phyloP scores from a whole-genome alignment of 2,113 vertebrate species.

The Macrotis lagotis region DNA sequence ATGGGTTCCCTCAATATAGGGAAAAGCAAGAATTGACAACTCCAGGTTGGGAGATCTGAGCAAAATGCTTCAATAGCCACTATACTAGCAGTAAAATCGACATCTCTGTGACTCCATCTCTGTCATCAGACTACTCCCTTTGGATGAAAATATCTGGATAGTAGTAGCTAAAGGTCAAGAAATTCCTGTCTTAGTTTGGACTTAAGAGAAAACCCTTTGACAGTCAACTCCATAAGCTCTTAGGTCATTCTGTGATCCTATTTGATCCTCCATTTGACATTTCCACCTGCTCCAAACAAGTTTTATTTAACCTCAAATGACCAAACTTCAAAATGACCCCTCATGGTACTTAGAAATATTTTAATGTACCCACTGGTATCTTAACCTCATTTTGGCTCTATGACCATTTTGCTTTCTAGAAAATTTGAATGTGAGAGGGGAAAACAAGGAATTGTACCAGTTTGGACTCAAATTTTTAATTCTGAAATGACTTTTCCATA shows the following conservation, averaged over 20 bases:
- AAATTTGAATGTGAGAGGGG: neutral
- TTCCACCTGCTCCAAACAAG: conserved; percentile 19
- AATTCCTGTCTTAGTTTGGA: conserved; percentile 33
- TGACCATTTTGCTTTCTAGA: conserved; percentile 15
- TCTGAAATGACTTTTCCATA: neutral
- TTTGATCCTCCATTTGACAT: neutral
- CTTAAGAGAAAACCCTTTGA: neutral
- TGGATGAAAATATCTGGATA: neutral
- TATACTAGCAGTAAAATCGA: neutral
- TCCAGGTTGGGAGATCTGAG: neutral
- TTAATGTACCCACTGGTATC: neutral
- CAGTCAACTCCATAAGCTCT: neutral
- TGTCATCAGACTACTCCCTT: neutral
- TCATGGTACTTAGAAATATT: conserved; percentile 12
- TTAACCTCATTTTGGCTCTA: neutral
- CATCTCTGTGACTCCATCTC: neutral
- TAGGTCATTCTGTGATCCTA: neutral
- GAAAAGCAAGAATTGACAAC: neutral
- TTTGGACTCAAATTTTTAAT: conserved; percentile 41
- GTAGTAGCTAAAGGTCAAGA: neutral
- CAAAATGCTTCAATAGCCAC: neutral
- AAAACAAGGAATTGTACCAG: conserved; percentile 19
- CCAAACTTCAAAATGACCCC: neutral
- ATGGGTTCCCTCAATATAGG: neutral
- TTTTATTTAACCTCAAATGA: conserved; percentile 27